Evolutionary conservation across 2,113 vertebrate species (phyloP).

Genomic region (Hydrolagus affinis): DNA sequence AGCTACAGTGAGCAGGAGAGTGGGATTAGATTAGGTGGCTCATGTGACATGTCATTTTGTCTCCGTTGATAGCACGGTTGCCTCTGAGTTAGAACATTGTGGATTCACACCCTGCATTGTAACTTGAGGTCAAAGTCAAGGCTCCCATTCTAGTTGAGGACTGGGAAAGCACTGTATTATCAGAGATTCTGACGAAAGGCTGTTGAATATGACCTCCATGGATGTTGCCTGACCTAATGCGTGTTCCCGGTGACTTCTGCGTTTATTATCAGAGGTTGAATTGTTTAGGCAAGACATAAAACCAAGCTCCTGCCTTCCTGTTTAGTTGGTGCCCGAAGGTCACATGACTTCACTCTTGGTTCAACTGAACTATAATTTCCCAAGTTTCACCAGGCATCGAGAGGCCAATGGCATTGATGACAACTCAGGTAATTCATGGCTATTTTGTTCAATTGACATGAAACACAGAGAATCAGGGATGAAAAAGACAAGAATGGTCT

Average conservation of each 20-base stretch:
- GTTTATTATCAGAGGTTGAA: not conserved
- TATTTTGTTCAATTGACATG: not conserved
- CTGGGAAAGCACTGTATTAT: no score
- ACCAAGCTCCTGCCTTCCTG: not conserved
- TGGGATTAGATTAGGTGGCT: conserved; percentile 35
- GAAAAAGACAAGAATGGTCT: not conserved
- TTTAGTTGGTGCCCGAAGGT: not conserved
- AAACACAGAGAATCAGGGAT: not conserved
- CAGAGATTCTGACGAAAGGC: no score
- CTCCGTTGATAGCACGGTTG: conserved; percentile 35
- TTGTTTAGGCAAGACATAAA: not conserved
- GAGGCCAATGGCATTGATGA: not conserved
- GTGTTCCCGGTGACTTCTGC: no score
- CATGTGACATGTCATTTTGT: conserved; percentile 38
- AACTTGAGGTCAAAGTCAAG: no score
- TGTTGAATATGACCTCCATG: no score
- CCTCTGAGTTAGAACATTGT: conserved; percentile 37
- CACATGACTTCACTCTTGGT: not conserved
- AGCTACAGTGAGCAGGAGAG: conserved; percentile 28
- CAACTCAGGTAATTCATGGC: not conserved
- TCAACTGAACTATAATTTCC: not conserved
- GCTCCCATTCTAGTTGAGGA: no score
- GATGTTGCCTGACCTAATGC: no score
- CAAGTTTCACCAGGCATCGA: not conserved
- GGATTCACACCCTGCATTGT: not conserved